Percentiles rank a stretch among this genome's conserved stretches.
Evolutionary conservation across 2,113 vertebrate species (phyloP).

Genomic region (Upupa epops): DNA sequence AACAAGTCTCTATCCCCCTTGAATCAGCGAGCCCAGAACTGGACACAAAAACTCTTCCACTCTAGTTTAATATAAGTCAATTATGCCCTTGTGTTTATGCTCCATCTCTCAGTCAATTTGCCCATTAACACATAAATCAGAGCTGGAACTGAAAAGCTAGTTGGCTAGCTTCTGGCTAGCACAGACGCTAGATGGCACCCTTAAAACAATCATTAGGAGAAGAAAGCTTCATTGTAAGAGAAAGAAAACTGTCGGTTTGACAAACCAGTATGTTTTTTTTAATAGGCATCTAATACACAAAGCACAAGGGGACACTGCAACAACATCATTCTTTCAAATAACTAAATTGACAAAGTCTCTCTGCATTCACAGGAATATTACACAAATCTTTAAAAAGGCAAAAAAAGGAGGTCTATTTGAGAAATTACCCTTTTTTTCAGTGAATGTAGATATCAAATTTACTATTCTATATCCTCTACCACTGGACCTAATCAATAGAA

Average conservation of each 20-base stretch:
- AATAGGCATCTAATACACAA: background rate
- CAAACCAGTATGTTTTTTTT: background rate
- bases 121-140: background rate
- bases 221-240: background rate
- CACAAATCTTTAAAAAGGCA: background rate
- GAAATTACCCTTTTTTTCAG: background rate
- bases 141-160: background rate
- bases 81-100: background rate
- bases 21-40: too few species aligned
- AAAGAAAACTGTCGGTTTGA: background rate
- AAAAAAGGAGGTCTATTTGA: too few species aligned
- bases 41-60: background rate
- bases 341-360: background rate
- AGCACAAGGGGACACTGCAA: background rate
- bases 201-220: slow-evolving; percentile 11
- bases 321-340: background rate
- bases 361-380: background rate
- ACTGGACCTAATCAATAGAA: background rate
- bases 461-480: background rate
- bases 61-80: background rate
- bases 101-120: background rate
- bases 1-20: too few species aligned
- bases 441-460: background rate
- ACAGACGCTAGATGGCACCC: slow-evolving; percentile 65
- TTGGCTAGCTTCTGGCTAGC: slow-evolving; percentile 62